These are phyloP conservation scores for Hydrolagus colliei DNA, from an alignment of 2,797 vertebrate species.

Conservation along the genomic window DNA sequence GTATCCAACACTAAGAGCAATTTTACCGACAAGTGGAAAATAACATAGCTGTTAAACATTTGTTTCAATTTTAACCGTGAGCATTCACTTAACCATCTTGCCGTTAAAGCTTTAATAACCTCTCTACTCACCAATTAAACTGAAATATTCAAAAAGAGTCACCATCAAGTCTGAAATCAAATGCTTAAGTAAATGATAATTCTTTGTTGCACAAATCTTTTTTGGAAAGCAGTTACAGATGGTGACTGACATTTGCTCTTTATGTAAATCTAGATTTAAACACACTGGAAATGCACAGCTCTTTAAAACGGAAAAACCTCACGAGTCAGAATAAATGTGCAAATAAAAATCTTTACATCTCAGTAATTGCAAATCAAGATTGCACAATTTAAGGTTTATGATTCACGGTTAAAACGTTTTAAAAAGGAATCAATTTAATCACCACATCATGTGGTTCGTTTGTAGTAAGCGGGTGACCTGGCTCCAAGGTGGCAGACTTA, in stretches of 20 bases:
- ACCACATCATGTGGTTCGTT: too few species aligned
- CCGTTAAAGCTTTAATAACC: background rate
- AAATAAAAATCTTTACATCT: background rate
- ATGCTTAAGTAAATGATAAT: background rate
- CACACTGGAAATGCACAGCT: background rate
- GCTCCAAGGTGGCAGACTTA: too few species aligned
- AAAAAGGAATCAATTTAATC: too few species aligned
- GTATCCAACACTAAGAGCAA: too few species aligned
- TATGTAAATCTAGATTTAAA: background rate
- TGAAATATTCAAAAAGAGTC: background rate
- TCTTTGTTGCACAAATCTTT: background rate
- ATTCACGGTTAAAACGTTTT: too few species aligned
- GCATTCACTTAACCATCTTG: background rate
- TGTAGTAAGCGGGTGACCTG: too few species aligned
- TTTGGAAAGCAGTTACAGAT: background rate
- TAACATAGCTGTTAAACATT: too few species aligned
- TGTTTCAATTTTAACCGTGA: background rate
- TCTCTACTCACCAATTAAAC: background rate
- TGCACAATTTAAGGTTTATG: too few species aligned
- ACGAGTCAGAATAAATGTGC: background rate
- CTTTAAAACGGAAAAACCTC: background rate
- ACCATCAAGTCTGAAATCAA: background rate
- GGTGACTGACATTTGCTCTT: background rate
- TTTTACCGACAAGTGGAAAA: too few species aligned
- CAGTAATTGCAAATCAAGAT: too few species aligned